These are phyloP conservation scores for Drosophila triauraria DNA, from an alignment of 1,140 invertebrate species.

Conservation along the genomic window DNA sequence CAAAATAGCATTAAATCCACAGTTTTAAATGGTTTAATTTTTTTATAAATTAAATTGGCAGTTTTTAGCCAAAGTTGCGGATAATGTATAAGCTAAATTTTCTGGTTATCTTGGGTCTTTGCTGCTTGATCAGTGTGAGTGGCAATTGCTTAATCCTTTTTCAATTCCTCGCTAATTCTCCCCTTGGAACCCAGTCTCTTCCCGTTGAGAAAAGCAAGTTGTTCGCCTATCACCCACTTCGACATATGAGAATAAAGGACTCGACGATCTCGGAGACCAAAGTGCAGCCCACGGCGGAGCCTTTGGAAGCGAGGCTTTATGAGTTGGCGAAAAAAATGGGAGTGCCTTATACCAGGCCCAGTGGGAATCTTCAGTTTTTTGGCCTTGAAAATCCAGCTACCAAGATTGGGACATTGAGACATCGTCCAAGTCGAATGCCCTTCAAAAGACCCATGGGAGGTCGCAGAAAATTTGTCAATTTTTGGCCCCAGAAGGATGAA, in stretches of 20 bases:
- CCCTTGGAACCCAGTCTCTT: not conserved
- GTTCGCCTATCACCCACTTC: not conserved
- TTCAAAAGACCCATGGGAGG: too few relatives aligned
- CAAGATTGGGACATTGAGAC: not conserved
- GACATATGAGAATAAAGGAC: not conserved
- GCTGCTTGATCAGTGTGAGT: not conserved
- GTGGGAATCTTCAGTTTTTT: not conserved
- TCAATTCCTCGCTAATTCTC: accelerated
- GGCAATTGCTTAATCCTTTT: accelerated
- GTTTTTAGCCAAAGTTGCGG: not conserved
- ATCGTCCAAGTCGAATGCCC: too few relatives aligned
- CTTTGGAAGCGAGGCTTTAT: too few relatives aligned
- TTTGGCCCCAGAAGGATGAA: not conserved
- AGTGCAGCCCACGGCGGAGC: too few relatives aligned
- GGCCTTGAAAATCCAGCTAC: not conserved
- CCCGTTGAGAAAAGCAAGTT: not conserved
- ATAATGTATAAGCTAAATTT: not conserved
- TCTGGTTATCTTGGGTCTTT: not conserved
- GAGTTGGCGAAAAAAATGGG: too few relatives aligned
- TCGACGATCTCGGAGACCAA: not conserved
- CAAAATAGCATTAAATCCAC: not conserved
- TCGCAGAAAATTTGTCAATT: not conserved
- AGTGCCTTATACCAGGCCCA: not conserved
- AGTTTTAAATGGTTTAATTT: not conserved
- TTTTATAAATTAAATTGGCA: not conserved